Evolutionary conservation across 2,888 invertebrate species (phyloP), one percentile per base, ranked within the genome.

Genomic region (Hydraecia micacea): DNA sequence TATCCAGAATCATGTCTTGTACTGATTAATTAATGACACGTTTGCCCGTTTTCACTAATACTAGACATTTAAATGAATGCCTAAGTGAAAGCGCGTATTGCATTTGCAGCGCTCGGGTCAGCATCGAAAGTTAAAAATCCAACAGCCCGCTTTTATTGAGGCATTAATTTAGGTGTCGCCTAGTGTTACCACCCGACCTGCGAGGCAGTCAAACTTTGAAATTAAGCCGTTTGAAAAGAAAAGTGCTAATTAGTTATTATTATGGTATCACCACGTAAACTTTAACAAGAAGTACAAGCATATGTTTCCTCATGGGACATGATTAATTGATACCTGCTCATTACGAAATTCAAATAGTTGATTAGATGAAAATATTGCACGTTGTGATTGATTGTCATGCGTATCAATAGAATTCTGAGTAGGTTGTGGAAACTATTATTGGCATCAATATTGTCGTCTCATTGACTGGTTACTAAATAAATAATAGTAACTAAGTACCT

Each of bases 371-470:
- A 79, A 81, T 77, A 78, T 77, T 80, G 32, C 70, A 76, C 52
- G 46, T 42, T 55, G 60, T 84, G 80, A 86, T 83, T 77, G 81
- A 89, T 90, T 88, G 87, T 88, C 87, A 42, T 75, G 75, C 78
- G 80, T 83, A 52, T 36, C 58, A 36, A 66, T 28, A 77, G 36
- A 85, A 79, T 72, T 72, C 39, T 83, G 66, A 68, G 71, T 75
- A 72, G 28, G n/a, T 73, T 81, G 62, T 46, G 62, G 58, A 85
- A 75, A 81, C n/a, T 85, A 32, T 84, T 58, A 60, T 78, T 86
- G 46, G 81, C 60, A 77, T 75, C 66, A 70, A 84, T 79, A 58
- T 72, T 75, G 65, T 68, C 52, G 8, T 67, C 42, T 75, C 42
- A 73, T 72, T 28, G n/a, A 5, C 4, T 32, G 32, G 5, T 73